Evolutionary conservation across 2,888 invertebrate genomes (phyloP), one percentile per base, ranked within the genome.

Genomic region (Tridacna crocea): DNA sequence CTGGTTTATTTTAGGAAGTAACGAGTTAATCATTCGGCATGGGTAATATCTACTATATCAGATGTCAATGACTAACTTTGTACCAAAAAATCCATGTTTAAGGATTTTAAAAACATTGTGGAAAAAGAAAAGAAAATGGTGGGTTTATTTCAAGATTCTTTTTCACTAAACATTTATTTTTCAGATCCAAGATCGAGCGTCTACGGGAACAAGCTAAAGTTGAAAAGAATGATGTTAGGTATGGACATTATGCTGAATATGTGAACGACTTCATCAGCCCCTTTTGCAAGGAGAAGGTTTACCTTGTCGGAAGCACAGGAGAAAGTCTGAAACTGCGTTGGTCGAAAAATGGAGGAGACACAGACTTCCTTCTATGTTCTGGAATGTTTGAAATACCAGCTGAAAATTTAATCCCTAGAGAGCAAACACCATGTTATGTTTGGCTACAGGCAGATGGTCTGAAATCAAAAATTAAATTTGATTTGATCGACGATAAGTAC

Each of bases 351-450:
- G 80, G 82, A 36, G 86, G 88, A 0, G 88, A 89, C 58, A 85
- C 79, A 19, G 88, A 89, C 72, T 85, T 87, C 47, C 48, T 89
- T 0, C 22, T 87, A 3, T 78, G 85, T 19, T 87, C 87, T 12
- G 85, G 82, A 13, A 79, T 61, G 55, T 65, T 84, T 17, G 36
- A 77, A 24, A 81, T 89, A 47, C 88, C 88, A 0, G 73, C 77
- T 10, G 79, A 72, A 0, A 65, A 76, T 55, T 27, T 89, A 4
- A 84, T 82, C 55, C 75, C 48, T 19, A 66, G 85, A 15, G 36
- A 74, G 8, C 84, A 85, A n/a, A 78, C 76, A 10, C 87, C 85
- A 1, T 83, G 85, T 80, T 89, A 83, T 73, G 83, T 87, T 10
- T 80, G 81, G 72, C 72, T 89, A 10, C 47, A 72, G 3, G 84